A percentile compares a stretch with the other conserved stretches of the same genome.
Conservation (phyloP, 2,113 vertebrate genomes). For the Channa maculata region DNA sequence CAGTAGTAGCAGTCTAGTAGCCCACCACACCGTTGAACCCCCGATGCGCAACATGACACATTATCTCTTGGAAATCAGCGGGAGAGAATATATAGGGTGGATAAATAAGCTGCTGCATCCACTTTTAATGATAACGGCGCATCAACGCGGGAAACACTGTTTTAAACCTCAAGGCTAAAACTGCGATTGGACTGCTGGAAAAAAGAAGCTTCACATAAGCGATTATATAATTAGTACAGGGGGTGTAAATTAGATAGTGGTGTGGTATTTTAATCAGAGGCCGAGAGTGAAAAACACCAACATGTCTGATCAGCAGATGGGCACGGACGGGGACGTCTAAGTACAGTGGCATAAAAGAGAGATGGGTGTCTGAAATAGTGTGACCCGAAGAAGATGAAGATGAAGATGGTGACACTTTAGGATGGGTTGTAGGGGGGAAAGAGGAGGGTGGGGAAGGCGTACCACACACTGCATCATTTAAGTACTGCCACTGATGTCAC, state of each 20-base stretch:
- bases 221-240: constrained; percentile 60
- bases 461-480: constrained; percentile 66
- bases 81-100: not conserved
- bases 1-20: constrained; percentile 2
- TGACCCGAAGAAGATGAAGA: constrained; percentile 4
- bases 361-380: constrained; percentile 3
- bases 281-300: constrained; percentile 1
- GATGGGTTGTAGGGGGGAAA: constrained; percentile 4
- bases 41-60: constrained; percentile 2
- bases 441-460: not conserved
- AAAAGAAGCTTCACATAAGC: constrained; percentile 19
- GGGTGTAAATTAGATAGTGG: constrained; percentile 39
- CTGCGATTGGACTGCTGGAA: constrained; percentile 35
- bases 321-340: not conserved
- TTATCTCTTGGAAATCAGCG: constrained; percentile 21
- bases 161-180: constrained; percentile 36
- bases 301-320: constrained; percentile 5
- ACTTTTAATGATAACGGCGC: constrained; percentile 55
- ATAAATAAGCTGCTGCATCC: constrained; percentile 27
- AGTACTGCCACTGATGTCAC: constrained; percentile 69
- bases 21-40: constrained; percentile 3
- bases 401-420: constrained; percentile 7
- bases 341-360: not conserved
- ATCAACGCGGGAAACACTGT: constrained; percentile 23
- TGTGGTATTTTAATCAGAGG: constrained; percentile 39